Evolutionary conservation across 2,888 invertebrate genomes (phyloP).

Genomic region (Drosophila prolongata): DNA sequence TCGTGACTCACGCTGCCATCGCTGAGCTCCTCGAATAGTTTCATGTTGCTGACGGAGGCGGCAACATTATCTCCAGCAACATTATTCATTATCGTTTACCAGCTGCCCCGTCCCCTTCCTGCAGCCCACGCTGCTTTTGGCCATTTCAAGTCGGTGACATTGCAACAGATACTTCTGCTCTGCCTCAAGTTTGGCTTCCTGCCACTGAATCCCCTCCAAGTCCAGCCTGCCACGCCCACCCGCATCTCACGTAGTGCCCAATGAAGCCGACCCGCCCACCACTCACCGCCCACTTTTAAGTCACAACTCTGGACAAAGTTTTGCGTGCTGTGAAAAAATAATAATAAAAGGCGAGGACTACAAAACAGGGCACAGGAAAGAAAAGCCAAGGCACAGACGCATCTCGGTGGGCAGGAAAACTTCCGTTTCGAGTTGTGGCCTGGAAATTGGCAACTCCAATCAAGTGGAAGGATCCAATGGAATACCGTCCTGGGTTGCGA

Average conservation of each 20-base stretch:
- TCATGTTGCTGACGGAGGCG: constrained; percentile 54
- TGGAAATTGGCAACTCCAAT: constrained; percentile 64
- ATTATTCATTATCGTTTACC: constrained; percentile 71
- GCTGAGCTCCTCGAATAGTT: constrained; percentile 8
- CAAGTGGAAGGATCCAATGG: constrained; percentile 29
- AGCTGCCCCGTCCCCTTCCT: constrained; percentile 1
- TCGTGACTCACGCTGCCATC: constrained; percentile 18
- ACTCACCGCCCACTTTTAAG: constrained; percentile 44
- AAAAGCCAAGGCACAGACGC: constrained; percentile 31
- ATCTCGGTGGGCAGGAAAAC: constrained; percentile 60
- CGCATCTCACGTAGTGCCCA: constrained; percentile 3
- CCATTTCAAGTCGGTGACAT: constrained; percentile 69
- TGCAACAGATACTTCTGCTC: constrained; percentile 67
- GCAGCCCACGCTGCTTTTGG: constrained; percentile 4
- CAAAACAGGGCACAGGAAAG: constrained; percentile 3
- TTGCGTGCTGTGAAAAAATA: constrained; percentile 43
- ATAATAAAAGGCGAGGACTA: constrained; percentile 7
- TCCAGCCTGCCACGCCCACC: constrained; percentile 11
- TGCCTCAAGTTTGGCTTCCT: constrained; percentile 63
- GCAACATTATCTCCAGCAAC: constrained; percentile 71
- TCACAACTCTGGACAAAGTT: constrained; percentile 67
- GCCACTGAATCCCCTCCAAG: neutral
- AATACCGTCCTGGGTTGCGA: constrained; percentile 6
- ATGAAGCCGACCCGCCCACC: constrained; percentile 10
- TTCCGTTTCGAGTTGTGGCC: constrained; percentile 68